Evolutionary conservation across 1,140 invertebrate species (phyloP), one percentile per base, ranked within the genome.

Genomic region (Halotydeus destructor): DNA sequence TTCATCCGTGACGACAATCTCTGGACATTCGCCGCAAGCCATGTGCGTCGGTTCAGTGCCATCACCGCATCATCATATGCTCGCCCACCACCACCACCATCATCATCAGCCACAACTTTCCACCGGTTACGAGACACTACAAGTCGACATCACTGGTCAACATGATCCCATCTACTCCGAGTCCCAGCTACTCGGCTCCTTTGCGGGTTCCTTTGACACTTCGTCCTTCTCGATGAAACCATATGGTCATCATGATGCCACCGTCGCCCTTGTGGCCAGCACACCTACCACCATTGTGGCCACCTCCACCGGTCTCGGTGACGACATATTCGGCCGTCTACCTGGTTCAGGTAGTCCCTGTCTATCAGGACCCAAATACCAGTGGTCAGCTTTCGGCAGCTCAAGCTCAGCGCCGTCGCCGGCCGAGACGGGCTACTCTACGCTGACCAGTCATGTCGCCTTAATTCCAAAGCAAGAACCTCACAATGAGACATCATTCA

Each of bases 321-420:
- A 34, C 37, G 38, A 52, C 47, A 26, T 54, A 51, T 46, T 44
- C 51, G 46, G 50, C 50, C 59, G 47, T 56, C 45, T 54, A 59
- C 38, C 45, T 60, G 62, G 31, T 59, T 61, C 55, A 41, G 58
- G 60, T 30, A 45, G 11, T 59, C 58, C 60, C 28, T 60, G 58
- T 22, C 44, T 32, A 33, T 43, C 42, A 23, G 22, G 40, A 9
- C 26, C 47, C 4, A 74, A 72, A 50, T 71, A 71, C 51, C 69
- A 71, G 47, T 74, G 70, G 69, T 52, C 68, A 27, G 64, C 49
- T 26, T 50, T 51, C 36, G 14, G 34, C 25, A 22, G 14, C 16
- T 5, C 42, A 39, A 38, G 41, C 41, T 8, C 28, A 12, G 16
- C 5, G 36, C n/a, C 19, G 8, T 31, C 39, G 37, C 36, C 35